These are phyloP conservation scores for Oryzias javanicus DNA, from an alignment of 2,113 vertebrate genomes.

Conservation along the genomic window DNA sequence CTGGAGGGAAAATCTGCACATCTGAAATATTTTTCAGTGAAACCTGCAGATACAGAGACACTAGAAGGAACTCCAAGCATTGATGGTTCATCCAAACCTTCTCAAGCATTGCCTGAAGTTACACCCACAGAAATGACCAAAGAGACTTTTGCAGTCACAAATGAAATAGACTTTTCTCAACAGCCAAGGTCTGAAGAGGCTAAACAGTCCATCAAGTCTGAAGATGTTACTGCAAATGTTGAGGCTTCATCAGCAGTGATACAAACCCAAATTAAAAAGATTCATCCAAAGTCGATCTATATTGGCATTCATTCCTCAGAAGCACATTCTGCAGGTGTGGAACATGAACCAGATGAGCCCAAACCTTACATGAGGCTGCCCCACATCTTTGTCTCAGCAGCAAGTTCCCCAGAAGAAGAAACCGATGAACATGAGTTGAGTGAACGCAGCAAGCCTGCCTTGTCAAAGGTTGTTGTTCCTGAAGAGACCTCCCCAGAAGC, in stretches of 20 bases:
- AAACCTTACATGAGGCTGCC: slow-evolving; percentile 52
- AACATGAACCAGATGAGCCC: slow-evolving; percentile 31
- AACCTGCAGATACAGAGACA: slow-evolving; percentile 5
- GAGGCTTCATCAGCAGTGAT: not conserved
- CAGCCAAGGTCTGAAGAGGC: slow-evolving; percentile 21
- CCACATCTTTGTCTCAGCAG: slow-evolving; percentile 72
- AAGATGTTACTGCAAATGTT: not conserved
- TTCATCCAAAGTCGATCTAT: slow-evolving; percentile 50
- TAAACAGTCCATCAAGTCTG: slow-evolving; percentile 7
- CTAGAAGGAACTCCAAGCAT: slow-evolving; percentile 8
- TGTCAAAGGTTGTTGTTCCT: slow-evolving; percentile 6
- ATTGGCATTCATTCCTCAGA: slow-evolving; percentile 55
- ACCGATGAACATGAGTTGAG: slow-evolving; percentile 12
- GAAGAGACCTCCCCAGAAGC: slow-evolving; percentile 7
- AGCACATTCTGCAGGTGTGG: slow-evolving; percentile 12
- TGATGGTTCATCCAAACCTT: slow-evolving; percentile 13
- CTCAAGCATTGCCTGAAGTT: slow-evolving; percentile 12
- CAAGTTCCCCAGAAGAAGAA: slow-evolving; percentile 72
- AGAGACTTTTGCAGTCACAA: not conserved
- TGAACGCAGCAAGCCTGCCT: slow-evolving; percentile 21
- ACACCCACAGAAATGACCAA: not conserved
- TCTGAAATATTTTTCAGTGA: slow-evolving; percentile 9
- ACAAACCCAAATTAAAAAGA: slow-evolving; percentile 11
- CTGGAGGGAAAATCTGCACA: slow-evolving; percentile 1
- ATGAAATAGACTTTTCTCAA: slow-evolving; percentile 9